Percentiles rank a stretch among this genome's conserved stretches.
Conservation (phyloP, 2,113 vertebrate species). For the Merops nubicus region DNA sequence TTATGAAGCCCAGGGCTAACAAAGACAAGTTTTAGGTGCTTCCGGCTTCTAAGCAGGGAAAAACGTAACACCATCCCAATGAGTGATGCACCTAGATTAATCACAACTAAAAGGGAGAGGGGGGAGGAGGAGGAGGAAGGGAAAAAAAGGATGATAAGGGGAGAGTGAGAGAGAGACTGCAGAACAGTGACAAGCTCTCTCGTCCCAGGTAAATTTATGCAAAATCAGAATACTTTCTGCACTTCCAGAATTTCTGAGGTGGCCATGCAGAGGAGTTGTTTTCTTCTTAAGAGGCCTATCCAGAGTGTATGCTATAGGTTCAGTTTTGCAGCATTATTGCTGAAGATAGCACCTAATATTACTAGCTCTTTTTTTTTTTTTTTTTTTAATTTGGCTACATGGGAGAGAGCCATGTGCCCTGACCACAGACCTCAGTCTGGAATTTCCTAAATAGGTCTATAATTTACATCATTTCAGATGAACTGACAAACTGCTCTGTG, state of each 20-base stretch:
- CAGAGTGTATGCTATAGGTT: background rate
- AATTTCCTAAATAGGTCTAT: background rate
- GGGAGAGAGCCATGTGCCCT: background rate
- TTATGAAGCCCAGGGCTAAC: background rate
- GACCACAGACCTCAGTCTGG: background rate
- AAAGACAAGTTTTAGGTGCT: background rate
- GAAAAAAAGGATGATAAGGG: background rate
- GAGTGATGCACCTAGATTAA: background rate
- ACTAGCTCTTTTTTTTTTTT: background rate
- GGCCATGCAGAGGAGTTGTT: background rate
- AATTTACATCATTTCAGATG: background rate
- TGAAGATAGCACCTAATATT: background rate
- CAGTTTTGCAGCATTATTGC: background rate
- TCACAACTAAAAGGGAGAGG: background rate
- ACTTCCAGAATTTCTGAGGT: background rate
- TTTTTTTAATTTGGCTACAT: background rate
- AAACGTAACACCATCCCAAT: background rate
- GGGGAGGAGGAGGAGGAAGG: background rate
- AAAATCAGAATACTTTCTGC: background rate
- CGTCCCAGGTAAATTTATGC: background rate
- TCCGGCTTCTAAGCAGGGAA: background rate
- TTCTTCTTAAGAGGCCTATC: background rate
- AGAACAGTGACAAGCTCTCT: background rate
- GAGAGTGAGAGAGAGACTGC: background rate
- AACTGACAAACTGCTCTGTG: background rate